These are phyloP conservation scores for Scleropages formosus DNA, from an alignment of 2,797 vertebrate genomes.

Conservation along the genomic window DNA sequence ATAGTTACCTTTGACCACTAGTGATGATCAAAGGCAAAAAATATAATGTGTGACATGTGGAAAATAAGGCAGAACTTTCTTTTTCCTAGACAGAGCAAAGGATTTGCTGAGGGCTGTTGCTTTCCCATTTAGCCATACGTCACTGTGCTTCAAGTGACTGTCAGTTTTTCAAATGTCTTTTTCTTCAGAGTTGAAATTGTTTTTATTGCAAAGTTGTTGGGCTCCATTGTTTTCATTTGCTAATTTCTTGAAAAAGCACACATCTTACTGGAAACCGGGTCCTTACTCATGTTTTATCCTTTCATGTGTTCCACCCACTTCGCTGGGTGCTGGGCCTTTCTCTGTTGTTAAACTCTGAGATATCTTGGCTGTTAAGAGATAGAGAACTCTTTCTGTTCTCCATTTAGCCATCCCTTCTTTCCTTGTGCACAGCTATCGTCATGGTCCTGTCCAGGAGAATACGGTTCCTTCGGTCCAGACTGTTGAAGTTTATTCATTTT, in stretches of 20 bases:
- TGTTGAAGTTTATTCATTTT: no score
- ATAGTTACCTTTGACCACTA: conserved; percentile 17
- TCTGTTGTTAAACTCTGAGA: no score
- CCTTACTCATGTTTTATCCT: neutral
- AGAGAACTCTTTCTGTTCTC: no score
- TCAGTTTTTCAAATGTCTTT: conserved; percentile 14
- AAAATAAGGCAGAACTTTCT: conserved; percentile 5
- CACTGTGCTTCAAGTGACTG: neutral
- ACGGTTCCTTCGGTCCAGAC: no score
- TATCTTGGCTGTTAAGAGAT: no score
- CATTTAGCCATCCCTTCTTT: no score
- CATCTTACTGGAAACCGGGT: neutral
- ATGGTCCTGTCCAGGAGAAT: no score
- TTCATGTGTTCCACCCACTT: conserved; percentile 1
- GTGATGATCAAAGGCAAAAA: conserved; percentile 19
- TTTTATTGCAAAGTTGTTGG: conserved; percentile 1
- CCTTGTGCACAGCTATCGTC: no score
- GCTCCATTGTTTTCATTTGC: conserved; percentile 3
- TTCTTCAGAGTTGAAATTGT: neutral
- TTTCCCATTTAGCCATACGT: neutral
- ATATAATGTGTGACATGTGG: conserved; percentile 8
- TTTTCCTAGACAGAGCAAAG: conserved; percentile 9
- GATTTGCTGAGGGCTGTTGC: neutral
- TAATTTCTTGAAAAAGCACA: neutral
- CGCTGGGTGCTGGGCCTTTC: no score